Base-by-base conservation (phyloP, 2,888 invertebrate species). In the Tortricodes alternella region DNA sequence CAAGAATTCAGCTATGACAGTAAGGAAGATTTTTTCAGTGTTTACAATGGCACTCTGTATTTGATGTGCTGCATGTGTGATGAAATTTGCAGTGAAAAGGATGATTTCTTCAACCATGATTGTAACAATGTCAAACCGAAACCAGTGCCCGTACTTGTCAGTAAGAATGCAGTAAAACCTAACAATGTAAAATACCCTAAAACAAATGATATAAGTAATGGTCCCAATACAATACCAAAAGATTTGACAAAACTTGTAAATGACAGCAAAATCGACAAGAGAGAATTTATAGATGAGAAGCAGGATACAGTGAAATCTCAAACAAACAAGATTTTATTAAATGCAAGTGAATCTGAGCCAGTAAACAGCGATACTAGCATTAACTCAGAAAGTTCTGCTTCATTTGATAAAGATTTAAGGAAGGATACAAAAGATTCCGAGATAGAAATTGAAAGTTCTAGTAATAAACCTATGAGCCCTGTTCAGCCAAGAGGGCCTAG, bases 1-100 rank as follows among this genome's bases (percentile, higher is more conserved):
- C 93, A 94, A 67, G 95, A 95, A 69, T 93, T 92, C 61, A 92
- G 92, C 62, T 95, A 93, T 77, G 89, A 92, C 34, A 93, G 92
- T 41, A 92, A 93, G 58, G 93, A 94, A 62, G 94, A 95, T 61
- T 94, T 95, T 74, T 92, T 93, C 63, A 92, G 89, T 71, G 91
- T 91, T 41, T 93, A 94, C 72, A 92, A 92, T 69, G 94, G 94
- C 53, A 93, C 94, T 1, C 93, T 95, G 69, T 95, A 94, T 80
- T 87, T 96, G 61, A 94, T 96, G 89, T 96, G 96, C 76, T 96
- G 96, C 85, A 93, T 92, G 29, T 96, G 96, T 85, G 95, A 96
- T 78, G 93, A 94, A 76, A 93, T 95, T 29, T 96, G 96, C 80
- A 93, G 92, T 62, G 95, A 95, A 73, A 92, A 93, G 66, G 95